phyloP scores from a whole-genome alignment of 2,888 invertebrate species.

The Tolmerus cingulatus region DNA sequence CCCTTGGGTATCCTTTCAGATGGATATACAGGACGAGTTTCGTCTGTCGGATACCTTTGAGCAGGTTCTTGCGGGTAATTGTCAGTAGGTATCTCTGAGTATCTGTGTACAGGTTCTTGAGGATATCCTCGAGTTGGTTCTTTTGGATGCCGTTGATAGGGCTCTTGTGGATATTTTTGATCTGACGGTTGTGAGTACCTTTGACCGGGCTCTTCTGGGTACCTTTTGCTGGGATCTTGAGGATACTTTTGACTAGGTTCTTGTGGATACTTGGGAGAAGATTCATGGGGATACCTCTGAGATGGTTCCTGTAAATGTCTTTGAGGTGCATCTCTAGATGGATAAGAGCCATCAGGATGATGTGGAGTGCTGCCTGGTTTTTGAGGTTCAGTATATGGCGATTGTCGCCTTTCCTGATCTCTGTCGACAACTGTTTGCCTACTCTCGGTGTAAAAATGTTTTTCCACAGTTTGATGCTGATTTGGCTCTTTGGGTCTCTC shows the following conservation, averaged over 20 bases:
- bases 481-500: not conserved
- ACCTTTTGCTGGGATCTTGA: not conserved
- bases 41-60: conserved; percentile 49
- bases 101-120: not conserved
- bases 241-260: not conserved
- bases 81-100: not conserved
- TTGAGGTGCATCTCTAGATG: not conserved
- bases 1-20: not conserved
- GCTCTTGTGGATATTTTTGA: not conserved
- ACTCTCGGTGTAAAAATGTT: not conserved
- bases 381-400: not conserved
- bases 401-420: not conserved
- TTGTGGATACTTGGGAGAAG: not conserved
- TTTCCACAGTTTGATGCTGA: not conserved
- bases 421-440: not conserved
- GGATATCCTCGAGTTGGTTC: not conserved
- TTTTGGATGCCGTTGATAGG: not conserved
- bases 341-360: not conserved
- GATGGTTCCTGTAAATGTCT: not conserved
- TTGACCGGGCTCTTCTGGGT: not conserved
- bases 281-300: not conserved
- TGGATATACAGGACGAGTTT: conserved; percentile 22
- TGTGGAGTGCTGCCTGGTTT: not conserved
- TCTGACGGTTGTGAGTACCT: not conserved
- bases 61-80: conserved; percentile 40